Evolutionary conservation across 2,888 invertebrate species (phyloP), one percentile per base, ranked within the genome.

Genomic region (Oligia strigilis): DNA sequence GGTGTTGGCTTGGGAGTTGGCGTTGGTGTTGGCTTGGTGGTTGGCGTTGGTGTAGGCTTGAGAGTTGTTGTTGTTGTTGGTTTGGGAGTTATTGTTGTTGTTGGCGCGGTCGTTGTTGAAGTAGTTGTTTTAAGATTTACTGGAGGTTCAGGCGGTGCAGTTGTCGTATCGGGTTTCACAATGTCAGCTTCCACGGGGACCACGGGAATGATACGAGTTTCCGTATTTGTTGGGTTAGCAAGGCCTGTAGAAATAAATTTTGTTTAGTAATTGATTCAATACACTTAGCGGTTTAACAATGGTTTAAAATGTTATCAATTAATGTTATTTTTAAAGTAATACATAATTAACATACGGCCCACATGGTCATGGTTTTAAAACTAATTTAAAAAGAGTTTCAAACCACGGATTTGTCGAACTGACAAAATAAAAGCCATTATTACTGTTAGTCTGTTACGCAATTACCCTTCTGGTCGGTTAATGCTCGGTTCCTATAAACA

Each of bases 1-100:
- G 97, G 64, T 97, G 72, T 94, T 97, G 65, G 91, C 83, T 11
- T 14, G 3, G 5, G 19, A 1, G 69, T 69, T 29, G 49, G 13
- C 13, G 49, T 0, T 49, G 49, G 13, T 49, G 49, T 49, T 13
- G 49, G 49, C 4, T 13, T 13, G 13, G 0, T 13, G 0, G 46
- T 46, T 11, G 49, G 4, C 13, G 69, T 17, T 5, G 67, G 23
- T 5, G 78, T 49, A 1, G 77, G 75, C 0, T n/a, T 2, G 82
- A 79, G 69, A 3, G 71, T 69, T 0, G 72, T 36, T 4, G 43
- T 8, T 4, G 43, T 8, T 5, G 78, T 49, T 1, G 77, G 75
- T 0, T n/a, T 1, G 82, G 81, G 69, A 3, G 71, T 69, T 0
- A 72, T 49, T 4, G 43, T 8, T 0, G 83, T 58, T 0, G 87